phyloP scores from a whole-genome alignment of 2,888 invertebrate genomes.

The Acanthosepion esculentum region DNA sequence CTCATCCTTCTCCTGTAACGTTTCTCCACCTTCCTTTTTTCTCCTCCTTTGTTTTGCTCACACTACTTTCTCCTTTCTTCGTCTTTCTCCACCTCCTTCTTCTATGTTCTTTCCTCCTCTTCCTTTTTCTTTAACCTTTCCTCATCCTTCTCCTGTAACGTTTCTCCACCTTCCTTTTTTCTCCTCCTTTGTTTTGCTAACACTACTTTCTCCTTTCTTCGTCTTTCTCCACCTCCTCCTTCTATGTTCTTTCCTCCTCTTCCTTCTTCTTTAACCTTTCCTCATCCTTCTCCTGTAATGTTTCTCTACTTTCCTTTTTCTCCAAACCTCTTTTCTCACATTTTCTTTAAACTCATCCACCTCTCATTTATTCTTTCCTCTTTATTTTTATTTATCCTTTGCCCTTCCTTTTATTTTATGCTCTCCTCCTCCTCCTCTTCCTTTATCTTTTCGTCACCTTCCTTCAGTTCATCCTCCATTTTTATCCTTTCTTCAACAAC shows the following conservation, averaged over 20 bases:
- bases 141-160: not conserved
- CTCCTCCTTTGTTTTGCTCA: no score
- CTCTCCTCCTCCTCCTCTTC: not conserved
- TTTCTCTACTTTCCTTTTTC: no score
- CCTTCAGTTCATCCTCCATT: not conserved
- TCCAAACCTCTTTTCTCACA: no score
- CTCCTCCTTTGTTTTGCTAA: not conserved
- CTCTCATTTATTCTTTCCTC: not conserved
- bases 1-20: no score
- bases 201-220: no score
- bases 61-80: no score
- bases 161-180: not conserved
- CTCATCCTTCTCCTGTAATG: not conserved
- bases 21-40: no score
- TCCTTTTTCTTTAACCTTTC: no score
- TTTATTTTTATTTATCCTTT: not conserved
- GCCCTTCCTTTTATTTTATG: not conserved
- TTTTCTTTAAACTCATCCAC: not conserved
- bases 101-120: not conserved
- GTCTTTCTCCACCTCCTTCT: no score
- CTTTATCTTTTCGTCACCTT: not conserved
- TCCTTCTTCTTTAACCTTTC: not conserved
- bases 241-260: not conserved
- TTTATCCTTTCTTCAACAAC: not conserved
- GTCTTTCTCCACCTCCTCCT: not conserved